phyloP scores from a whole-genome alignment of 2,888 invertebrate genomes.

The Cepaea hortensis region DNA sequence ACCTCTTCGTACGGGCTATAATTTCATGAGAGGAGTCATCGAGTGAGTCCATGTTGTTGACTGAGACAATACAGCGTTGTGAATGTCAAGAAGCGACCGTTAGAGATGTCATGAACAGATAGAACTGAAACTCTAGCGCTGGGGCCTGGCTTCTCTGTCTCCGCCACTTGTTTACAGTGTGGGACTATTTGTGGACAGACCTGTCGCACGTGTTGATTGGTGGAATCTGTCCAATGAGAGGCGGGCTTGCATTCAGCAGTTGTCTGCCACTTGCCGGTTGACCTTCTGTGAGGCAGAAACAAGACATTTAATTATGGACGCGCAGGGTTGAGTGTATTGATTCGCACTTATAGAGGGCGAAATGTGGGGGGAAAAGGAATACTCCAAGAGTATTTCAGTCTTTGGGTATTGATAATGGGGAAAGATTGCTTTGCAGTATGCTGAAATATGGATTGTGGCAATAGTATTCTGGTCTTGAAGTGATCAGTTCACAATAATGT shows the following conservation, averaged over 20 bases:
- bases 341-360: too few species aligned
- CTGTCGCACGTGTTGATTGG: constrained; percentile 10
- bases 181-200: constrained; percentile 59
- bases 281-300: too few species aligned
- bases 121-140: background rate
- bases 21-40: background rate
- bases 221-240: constrained; percentile 1
- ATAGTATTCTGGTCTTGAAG: too few species aligned
- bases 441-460: too few species aligned
- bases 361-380: too few species aligned
- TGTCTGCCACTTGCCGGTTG: background rate
- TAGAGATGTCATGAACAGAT: too few species aligned
- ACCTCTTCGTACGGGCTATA: constrained; percentile 34
- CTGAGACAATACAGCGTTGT: background rate
- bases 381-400: too few species aligned
- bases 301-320: too few species aligned
- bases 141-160: background rate
- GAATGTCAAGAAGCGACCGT: background rate
- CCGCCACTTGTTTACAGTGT: constrained; percentile 65
- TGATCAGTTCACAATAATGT: too few species aligned
- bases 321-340: too few species aligned
- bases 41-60: background rate
- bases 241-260: background rate
- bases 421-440: too few species aligned
- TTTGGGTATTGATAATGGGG: too few species aligned